Evolutionary conservation across 2,888 invertebrate genomes (phyloP), one percentile per base, ranked within the genome.

Genomic region (Pilophorus perplexus): DNA sequence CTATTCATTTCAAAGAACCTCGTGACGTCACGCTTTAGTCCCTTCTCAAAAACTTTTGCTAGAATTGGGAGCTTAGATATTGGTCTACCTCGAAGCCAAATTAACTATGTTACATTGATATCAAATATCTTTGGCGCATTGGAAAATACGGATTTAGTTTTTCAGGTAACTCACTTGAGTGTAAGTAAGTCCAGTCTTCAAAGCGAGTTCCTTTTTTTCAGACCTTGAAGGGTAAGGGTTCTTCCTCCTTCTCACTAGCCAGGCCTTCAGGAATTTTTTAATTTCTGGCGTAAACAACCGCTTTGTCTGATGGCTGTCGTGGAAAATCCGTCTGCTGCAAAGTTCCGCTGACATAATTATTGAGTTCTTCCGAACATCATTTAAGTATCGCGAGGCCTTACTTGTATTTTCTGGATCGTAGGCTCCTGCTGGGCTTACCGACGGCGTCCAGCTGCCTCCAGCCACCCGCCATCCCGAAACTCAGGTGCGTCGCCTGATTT

Each of bases 211-310:
- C 77, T 87, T 87, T 75, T 89, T 89, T 76, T 89, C 88, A 72
- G 87, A 87, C 68, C 89, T 79, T 74, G 86, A 88, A 1, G 89
- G 88, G 76, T 89, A 89, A 0, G 89, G 89, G 76, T 89, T 88
- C 71, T 88, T 88, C 75, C 88, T 81, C 72, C 88, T 80, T 44
- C 88, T 79, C 14, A 89, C 83, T 12, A 89, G 79, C 89, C 89
- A 89, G 74, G 87, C 87, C 78, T 89, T 89, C 22, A 89, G 79
- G 78, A 84, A 86, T 69, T 85, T 81, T 75, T 89, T 89, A 73
- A 89, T 88, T 80, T 89, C 88, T 65, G 89, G 88, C 8, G 89
- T 89, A 76, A 89, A 89, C 22, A 89, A 80, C 69, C 87, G 80
- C 75, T 89, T 89, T 57, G 85, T 69, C 50, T 71, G 70, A 28